phyloP scores from a whole-genome alignment of 1,140 invertebrate genomes.

The Catajapyx aquilonaris region DNA sequence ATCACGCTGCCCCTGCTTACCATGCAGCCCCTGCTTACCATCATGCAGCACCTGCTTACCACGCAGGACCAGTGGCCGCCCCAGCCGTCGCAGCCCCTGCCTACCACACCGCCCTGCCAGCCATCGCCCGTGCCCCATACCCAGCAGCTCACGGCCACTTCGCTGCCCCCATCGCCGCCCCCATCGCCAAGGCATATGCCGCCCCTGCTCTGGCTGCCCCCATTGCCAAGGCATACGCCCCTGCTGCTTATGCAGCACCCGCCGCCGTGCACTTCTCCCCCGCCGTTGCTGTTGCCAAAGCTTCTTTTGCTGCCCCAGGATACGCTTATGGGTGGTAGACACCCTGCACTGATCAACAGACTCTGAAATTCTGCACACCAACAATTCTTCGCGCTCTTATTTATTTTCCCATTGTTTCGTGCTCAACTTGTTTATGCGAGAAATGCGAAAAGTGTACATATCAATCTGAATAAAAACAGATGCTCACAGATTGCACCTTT shows the following conservation, averaged over 20 bases:
- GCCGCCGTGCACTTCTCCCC: constrained; percentile 25
- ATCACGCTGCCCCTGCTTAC: constrained; percentile 9
- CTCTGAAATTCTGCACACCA: too few relatives aligned
- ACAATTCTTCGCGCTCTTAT: too few relatives aligned
- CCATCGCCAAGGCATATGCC: constrained; percentile 19
- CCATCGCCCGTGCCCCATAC: constrained; percentile 9
- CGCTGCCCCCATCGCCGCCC: constrained; percentile 10
- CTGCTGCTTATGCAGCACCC: constrained; percentile 15
- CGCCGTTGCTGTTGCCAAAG: constrained; percentile 27
- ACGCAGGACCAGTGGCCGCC: constrained; percentile 14
- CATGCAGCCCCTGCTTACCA: constrained; percentile 10
- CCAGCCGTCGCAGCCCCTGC: constrained; percentile 11
- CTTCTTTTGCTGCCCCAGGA: constrained; percentile 13
- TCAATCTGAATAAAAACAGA: too few relatives aligned
- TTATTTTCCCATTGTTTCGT: too few relatives aligned
- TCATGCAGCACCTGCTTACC: too few relatives aligned
- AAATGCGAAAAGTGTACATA: too few relatives aligned
- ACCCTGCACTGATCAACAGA: too few relatives aligned
- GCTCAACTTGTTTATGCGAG: too few relatives aligned
- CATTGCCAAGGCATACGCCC: constrained; percentile 11
- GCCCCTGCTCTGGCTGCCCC: constrained; percentile 13
- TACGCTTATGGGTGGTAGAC: constrained; percentile 16
- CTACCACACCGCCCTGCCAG: constrained; percentile 10
- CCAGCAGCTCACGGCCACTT: constrained; percentile 4
- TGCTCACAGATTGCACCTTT: too few relatives aligned